Evolutionary conservation across 2,113 vertebrate genomes (phyloP), one percentile per base, ranked within the genome.

Genomic region (Oncorhynchus masou): DNA sequence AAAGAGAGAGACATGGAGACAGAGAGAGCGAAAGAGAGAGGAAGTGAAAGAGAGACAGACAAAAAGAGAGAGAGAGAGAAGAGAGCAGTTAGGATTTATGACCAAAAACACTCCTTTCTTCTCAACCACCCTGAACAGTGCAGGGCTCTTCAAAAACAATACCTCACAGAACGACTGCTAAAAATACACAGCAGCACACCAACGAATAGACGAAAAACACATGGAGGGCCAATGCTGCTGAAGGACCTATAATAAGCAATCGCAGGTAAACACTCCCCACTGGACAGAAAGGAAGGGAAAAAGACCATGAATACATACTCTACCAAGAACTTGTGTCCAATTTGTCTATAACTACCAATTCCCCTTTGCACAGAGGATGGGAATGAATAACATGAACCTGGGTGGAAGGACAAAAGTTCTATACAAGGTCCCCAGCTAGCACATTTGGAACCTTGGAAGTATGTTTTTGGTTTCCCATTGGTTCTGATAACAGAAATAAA

Each of bases 121-220:
- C 59, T 8, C 59, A 70, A 73, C 25, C 27, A 60, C 12, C 20
- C 6, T 75, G 34, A 77, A 59, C 20, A 12, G 49, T 62, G 70
- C 51, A 19, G 2, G 19, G 65, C 60, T 49, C 77, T 82, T 65
- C 27, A 57, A 62, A 62, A 79, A 84, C 45, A 82, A 74, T 13
- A 70, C 27, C 20, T 65, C 60, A 1, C 69, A 31, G 13, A 75
- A 80, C 39, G 49, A 49, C 2, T 75, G 57, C 49, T 78, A 80
- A 77, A 86, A 79, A 79, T 68, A 81, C 45, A 71, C 15, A 4
- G 11, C 13, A 62, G 7, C 65, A 27, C 13, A 68, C 15, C 27
- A 68, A 51, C 16, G 59, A 62, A 20, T 15, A 57, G 54, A 57
- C 13, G 6, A 57, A 19, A 62, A 24, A 22, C 59, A n/a, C 19